Evolutionary conservation across 2,797 vertebrate species (phyloP).

Genomic region (Enteromius fasciolatus): DNA sequence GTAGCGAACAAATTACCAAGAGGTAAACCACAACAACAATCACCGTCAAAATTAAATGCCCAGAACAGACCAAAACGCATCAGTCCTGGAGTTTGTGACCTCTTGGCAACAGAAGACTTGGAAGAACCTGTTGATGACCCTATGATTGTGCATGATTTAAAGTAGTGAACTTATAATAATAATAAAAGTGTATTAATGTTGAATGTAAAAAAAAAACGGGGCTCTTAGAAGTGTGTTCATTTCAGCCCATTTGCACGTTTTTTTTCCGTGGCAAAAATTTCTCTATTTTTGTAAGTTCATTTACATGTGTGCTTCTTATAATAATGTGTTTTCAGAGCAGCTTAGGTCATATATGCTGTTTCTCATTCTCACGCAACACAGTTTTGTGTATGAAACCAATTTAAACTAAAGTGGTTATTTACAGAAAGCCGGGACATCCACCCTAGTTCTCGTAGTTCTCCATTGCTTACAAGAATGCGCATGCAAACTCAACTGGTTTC

Average conservation of each 20-base stretch:
- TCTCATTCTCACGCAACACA: neutral
- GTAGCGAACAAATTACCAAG: slow-evolving; percentile 56
- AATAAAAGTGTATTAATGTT: neutral
- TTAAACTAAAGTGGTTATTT: neutral
- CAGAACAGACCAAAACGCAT: neutral
- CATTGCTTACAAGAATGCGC: neutral
- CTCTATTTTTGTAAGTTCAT: neutral
- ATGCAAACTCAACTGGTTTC: neutral
- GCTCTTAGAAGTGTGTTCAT: neutral
- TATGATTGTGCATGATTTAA: too few relatives aligned
- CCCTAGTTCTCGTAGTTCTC: neutral
- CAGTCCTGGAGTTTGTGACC: slow-evolving; percentile 14
- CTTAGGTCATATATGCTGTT: neutral
- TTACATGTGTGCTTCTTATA: neutral
- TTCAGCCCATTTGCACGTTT: too few relatives aligned
- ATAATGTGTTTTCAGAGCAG: neutral
- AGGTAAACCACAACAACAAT: slow-evolving; percentile 40
- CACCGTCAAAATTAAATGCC: slow-evolving; percentile 39
- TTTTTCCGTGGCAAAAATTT: too few relatives aligned
- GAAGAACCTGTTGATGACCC: slow-evolving; percentile 39
- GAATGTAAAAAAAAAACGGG: neutral
- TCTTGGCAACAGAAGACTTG: neutral
- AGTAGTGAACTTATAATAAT: neutral
- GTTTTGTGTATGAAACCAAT: neutral
- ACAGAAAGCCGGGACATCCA: neutral